Evolutionary conservation across 2,888 invertebrate genomes (phyloP), one percentile per base, ranked within the genome.

Genomic region (Baccha elongata): DNA sequence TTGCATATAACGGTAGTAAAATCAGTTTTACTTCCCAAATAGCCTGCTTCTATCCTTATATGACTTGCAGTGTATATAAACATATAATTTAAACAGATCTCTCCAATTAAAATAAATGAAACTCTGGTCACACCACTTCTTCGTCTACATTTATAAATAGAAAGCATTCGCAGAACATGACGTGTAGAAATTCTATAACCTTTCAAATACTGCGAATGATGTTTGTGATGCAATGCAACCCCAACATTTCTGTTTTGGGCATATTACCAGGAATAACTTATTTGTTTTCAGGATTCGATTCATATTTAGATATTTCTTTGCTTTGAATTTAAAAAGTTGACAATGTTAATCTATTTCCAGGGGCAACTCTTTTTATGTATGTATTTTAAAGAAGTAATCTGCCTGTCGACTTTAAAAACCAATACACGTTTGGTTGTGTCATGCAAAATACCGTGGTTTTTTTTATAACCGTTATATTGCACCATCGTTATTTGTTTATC

Each of bases 321-420:
- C 58, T 58, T 67, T 44, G 15, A 65, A 52, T 75, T 52, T 65
- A 52, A 44, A 58, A 62, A 67, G 44, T 65, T 58, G 60, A 67
- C 52, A 37, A 62, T 67, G 52, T 67, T 65, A 76, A 76, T 71
- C 60, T 71, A 26, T 52, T 53, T 26, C 15, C 15, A 32, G 67
- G 52, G 26, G 8, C 21, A 58, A 44, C 52, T 37, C 17, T n/a
- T 4, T 7, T 35, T 7, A 1, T 8, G 21, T 53, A n/a, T n/a
- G n/a, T n/a, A n/a, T 10, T 35, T 29, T 23, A 42, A 37, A 52
- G 40, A 19, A 29, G 40, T 15, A 32, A 42, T 62, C 62, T 40
- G 23, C 5, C 11, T 23, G 21, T 29, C 5, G 15, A 15, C 23
- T 35, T 40, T n/a, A 21, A 11, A 44, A 32, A 13, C 11, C 17